phyloP scores from a whole-genome alignment of 2,888 invertebrate species.

The Diaprepes abbreviatus region DNA sequence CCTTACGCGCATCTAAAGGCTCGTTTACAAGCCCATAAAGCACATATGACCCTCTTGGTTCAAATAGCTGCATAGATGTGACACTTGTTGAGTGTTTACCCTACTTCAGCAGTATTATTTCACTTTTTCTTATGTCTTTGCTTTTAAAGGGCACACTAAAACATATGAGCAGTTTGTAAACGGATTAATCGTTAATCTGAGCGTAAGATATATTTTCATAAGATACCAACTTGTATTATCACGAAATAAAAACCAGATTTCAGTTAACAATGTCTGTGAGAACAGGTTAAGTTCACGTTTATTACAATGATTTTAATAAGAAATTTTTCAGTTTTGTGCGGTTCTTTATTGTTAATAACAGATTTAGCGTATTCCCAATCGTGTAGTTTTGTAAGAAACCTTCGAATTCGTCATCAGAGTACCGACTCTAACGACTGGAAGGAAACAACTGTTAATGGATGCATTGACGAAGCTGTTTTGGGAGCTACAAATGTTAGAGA shows the following conservation, averaged over 20 bases:
- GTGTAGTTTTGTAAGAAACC: not conserved
- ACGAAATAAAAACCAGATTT: not conserved
- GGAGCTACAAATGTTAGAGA: not conserved
- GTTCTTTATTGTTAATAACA: not conserved
- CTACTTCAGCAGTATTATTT: no score
- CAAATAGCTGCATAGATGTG: no score
- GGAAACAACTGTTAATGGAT: not conserved
- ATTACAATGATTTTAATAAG: not conserved
- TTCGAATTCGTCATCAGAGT: not conserved
- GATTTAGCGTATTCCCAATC: not conserved
- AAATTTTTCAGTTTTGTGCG: not conserved
- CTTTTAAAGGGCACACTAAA: no score
- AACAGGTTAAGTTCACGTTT: not conserved
- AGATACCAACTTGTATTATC: no score
- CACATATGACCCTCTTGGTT: no score
- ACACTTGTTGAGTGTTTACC: no score
- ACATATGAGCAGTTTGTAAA: no score
- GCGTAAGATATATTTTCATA: no score
- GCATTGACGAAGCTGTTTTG: not conserved
- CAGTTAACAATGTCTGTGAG: not conserved
- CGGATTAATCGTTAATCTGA: no score
- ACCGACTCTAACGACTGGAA: not conserved
- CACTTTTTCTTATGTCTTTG: no score
- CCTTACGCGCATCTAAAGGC: no score
- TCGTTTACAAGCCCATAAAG: no score